Conservation (phyloP, 2,888 invertebrate genomes). For the Prosopocoilus inquinatus region DNA sequence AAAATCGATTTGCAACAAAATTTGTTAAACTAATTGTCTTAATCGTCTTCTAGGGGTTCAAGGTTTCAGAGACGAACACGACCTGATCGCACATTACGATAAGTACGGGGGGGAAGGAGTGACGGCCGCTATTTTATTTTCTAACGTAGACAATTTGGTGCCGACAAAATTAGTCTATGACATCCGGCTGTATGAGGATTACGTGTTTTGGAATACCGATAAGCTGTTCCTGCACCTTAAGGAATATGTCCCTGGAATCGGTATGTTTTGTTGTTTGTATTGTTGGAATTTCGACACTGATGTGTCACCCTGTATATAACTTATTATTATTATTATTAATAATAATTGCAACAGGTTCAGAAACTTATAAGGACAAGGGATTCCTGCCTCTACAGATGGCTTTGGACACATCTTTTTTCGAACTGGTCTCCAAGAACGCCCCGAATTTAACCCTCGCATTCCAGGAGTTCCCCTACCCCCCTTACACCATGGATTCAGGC, state of each 20-base stretch:
- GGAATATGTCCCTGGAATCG: conserved; percentile 19
- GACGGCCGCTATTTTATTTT: conserved; percentile 39
- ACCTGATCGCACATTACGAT: conserved; percentile 34
- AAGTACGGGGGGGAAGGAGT: conserved; percentile 24
- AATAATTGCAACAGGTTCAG: conserved; percentile 41
- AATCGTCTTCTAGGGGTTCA: conserved; percentile 33
- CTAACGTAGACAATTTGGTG: conserved; percentile 23
- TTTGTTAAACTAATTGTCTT: not conserved
- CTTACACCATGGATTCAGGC: conserved; percentile 42
- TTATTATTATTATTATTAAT: not conserved
- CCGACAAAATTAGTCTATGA: conserved; percentile 37
- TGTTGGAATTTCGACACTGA: too few species aligned
- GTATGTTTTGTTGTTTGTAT: conserved; percentile 10
- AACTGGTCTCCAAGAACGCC: conserved; percentile 31
- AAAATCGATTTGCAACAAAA: too few species aligned
- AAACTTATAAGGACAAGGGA: conserved; percentile 50
- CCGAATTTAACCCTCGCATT: conserved; percentile 40
- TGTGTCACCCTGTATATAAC: too few species aligned
- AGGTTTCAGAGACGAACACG: conserved; percentile 34
- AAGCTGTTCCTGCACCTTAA: conserved; percentile 20
- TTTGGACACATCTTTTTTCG: conserved; percentile 59
- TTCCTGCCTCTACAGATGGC: conserved; percentile 62
- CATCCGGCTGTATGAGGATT: conserved; percentile 36
- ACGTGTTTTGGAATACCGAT: conserved; percentile 35
- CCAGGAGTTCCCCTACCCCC: conserved; percentile 60